Percentiles rank a stretch among this genome's conserved stretches.
Conservation (phyloP, 2,113 vertebrate species). For the Percina caprodes region DNA sequence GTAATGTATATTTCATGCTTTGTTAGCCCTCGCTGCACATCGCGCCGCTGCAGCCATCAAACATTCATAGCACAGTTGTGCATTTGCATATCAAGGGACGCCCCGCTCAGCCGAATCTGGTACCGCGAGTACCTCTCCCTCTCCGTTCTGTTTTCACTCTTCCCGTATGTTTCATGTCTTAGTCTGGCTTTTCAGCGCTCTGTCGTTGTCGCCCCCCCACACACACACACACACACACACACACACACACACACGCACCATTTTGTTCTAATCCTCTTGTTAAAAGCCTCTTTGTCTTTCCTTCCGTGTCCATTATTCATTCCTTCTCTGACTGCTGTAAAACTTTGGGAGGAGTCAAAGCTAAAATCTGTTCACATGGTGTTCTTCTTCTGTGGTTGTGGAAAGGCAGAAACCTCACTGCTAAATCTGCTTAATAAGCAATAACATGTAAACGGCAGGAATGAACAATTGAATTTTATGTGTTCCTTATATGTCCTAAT, state of each 20-base stretch:
- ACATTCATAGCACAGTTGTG: constrained; percentile 66
- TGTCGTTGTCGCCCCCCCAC: background rate
- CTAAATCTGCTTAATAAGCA: constrained; percentile 3
- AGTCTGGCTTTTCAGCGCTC: constrained; percentile 37
- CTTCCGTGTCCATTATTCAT: constrained; percentile 53
- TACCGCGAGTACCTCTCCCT: constrained; percentile 40
- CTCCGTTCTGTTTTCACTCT: constrained; percentile 54
- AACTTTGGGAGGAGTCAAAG: constrained; percentile 8
- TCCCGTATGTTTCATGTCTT: constrained; percentile 61
- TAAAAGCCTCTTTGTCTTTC: constrained; percentile 69
- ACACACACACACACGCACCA: background rate
- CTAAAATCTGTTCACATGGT: background rate
- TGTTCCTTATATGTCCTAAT: too few relatives aligned
- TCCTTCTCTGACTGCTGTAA: constrained; percentile 32
- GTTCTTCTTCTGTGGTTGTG: background rate
- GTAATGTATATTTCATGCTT: constrained; percentile 78
- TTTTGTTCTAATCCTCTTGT: constrained; percentile 69
- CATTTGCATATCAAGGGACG: constrained; percentile 79
- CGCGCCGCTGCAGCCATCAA: constrained; percentile 69
- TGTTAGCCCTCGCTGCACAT: constrained; percentile 66
- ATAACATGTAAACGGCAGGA: too few relatives aligned
- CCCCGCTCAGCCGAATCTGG: constrained; percentile 50
- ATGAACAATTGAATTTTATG: too few relatives aligned
- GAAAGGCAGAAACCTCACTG: background rate
- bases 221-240: too few relatives aligned